Evolutionary conservation across 35 echinoderm and acorn worm species (phyloP).

Genomic region (Hemicentrotus pulcherrimus): DNA sequence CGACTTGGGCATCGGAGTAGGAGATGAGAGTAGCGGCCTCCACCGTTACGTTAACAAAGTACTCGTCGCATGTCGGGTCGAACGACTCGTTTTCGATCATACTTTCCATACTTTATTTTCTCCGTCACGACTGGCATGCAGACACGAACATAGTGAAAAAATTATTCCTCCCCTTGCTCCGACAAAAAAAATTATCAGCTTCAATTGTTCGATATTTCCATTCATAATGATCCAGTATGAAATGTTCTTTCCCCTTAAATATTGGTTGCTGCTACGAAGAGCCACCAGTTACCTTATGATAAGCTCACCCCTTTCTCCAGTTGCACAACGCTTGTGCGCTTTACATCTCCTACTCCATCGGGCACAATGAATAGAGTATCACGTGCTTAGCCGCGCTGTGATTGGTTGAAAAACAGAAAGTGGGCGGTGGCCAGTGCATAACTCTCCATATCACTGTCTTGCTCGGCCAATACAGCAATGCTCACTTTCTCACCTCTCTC

Average conservation of each 20-base stretch:
- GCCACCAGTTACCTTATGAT: neutral
- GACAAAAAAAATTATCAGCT: neutral
- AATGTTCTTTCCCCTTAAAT: slow-evolving; percentile 14
- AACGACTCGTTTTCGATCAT: neutral
- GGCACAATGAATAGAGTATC: neutral
- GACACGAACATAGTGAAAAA: neutral
- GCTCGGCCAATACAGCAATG: neutral
- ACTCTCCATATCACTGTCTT: neutral
- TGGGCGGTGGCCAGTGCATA: slow-evolving; percentile 26
- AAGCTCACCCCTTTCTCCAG: neutral
- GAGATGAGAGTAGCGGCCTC: slow-evolving; percentile 21
- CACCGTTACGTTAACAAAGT: neutral
- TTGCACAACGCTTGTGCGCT: neutral
- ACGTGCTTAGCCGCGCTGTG: neutral
- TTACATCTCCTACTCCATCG: neutral
- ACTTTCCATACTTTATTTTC: neutral
- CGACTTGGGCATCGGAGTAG: slow-evolving; percentile 6
- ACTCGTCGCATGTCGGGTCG: neutral
- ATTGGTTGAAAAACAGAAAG: slow-evolving; percentile 28
- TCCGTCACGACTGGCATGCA: neutral
- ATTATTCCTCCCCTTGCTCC: neutral
- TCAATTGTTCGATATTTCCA: neutral
- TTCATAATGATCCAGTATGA: slow-evolving; percentile 34
- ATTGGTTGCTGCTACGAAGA: neutral
- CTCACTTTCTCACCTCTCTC: neutral